phyloP scores from a whole-genome alignment of 2,797 vertebrate species.

The Coendou prehensilis region DNA sequence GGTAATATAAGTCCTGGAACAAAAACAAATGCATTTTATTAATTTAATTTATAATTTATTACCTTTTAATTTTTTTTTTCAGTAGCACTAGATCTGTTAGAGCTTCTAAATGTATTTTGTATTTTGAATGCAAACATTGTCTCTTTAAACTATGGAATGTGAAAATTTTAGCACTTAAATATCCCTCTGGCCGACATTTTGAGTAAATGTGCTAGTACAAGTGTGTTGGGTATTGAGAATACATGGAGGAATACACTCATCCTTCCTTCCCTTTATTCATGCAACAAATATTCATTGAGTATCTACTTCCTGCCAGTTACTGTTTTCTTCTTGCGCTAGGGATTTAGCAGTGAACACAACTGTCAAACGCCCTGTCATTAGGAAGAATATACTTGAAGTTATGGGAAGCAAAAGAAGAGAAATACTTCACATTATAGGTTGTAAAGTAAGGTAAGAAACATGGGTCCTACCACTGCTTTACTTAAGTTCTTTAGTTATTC shows the following conservation, averaged over 20 bases:
- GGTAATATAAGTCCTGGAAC: neutral
- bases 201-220: neutral
- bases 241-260: too few species aligned
- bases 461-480: neutral
- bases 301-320: neutral
- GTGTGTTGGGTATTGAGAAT: neutral
- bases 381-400: neutral
- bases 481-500: neutral
- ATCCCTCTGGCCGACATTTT: neutral
- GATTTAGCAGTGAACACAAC: neutral
- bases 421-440: neutral
- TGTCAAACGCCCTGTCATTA: neutral
- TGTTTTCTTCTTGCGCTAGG: neutral
- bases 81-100: neutral
- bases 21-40: neutral
- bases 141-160: neutral
- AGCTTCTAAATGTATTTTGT: neutral
- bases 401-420: neutral
- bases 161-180: neutral
- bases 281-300: too few species aligned
- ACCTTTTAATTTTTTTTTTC: neutral
- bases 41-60: neutral
- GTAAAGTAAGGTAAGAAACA: neutral
- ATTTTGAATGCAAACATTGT: neutral
- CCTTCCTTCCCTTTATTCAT: too few species aligned